Evolutionary conservation across 2,888 invertebrate genomes (phyloP), one percentile per base, ranked within the genome.

Genomic region (Miltochrista miniata): DNA sequence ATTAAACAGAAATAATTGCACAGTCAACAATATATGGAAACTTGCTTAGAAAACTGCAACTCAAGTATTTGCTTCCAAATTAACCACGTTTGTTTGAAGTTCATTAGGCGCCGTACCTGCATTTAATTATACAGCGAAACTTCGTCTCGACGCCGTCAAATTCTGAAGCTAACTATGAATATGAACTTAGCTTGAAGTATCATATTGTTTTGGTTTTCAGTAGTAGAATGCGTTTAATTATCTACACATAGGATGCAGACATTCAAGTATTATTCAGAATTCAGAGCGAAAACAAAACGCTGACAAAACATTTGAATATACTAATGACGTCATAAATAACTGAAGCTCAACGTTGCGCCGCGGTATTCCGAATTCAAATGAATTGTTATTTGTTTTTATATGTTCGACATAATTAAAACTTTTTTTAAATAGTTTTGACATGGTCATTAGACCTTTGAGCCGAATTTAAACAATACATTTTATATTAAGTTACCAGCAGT

Each of bases 241-340:
- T n/a, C n/a, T n/a, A n/a, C n/a, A n/a, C n/a, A n/a, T n/a, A n/a
- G n/a, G n/a, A 53, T 46, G 45, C 41, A 64, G 56, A 53, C 47
- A 56, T 18, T 45, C 64, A 30, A 5, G 12, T 13, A 48, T 44
- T 31, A 55, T 41, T 39, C 59, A 54, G 54, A 50, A 53, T 46
- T 39, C 12, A 24, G 11, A 48, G 13, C 33, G 38, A 55, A 55
- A 64, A 56, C 68, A 45, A 45, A 45, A 64, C 49, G 48, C 34
- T 34, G 59, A 38, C 52, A 61, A 45, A 61, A 49, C 62, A 57
- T 50, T 50, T 43, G 34, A 49, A 49, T 52, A 46, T 56, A 57
- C 61, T 68, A 56, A 50, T 68, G 62, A 61, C 45, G 53, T 68
- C 45, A 65, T 65, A 65, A 68, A 68, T 65, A 58, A 49, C 13